Conservation (phyloP, 2,797 vertebrate species). For the Cuniculus paca region DNA sequence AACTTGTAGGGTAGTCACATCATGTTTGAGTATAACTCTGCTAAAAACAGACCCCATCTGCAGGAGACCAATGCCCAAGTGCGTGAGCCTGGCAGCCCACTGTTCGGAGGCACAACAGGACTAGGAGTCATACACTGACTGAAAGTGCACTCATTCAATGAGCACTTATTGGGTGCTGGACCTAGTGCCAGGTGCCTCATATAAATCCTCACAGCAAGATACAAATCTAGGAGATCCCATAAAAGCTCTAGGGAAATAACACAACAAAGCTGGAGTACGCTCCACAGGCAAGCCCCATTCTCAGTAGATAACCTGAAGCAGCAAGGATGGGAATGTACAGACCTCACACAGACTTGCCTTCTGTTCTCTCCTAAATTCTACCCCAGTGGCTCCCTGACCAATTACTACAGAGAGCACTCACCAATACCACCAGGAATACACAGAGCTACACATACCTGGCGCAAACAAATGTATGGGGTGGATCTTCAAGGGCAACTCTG, state of each 20-base stretch:
- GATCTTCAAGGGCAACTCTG: neutral
- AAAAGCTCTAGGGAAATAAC: neutral
- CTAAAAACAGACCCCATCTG: neutral
- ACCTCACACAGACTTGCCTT: neutral
- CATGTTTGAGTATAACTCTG: neutral
- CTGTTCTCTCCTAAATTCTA: neutral
- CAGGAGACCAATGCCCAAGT: neutral
- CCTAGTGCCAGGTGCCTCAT: neutral
- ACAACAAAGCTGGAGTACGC: neutral
- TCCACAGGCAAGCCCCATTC: neutral
- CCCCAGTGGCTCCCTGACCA: neutral
- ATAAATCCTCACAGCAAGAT: neutral
- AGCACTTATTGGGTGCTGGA: neutral
- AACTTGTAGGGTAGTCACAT: neutral
- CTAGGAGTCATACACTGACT: rapidly evolving
- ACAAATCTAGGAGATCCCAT: neutral
- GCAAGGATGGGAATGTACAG: neutral
- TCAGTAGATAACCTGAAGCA: neutral
- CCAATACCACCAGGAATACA: neutral
- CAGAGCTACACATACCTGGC: rapidly evolving
- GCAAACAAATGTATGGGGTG: neutral
- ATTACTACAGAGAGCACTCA: neutral
- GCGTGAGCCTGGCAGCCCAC: neutral
- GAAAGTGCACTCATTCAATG: neutral
- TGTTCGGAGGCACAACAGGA: neutral